A percentile compares a stretch with the other conserved stretches of the same genome.
phyloP scores from a whole-genome alignment of 2,113 vertebrate genomes.

The Bos indicus region DNA sequence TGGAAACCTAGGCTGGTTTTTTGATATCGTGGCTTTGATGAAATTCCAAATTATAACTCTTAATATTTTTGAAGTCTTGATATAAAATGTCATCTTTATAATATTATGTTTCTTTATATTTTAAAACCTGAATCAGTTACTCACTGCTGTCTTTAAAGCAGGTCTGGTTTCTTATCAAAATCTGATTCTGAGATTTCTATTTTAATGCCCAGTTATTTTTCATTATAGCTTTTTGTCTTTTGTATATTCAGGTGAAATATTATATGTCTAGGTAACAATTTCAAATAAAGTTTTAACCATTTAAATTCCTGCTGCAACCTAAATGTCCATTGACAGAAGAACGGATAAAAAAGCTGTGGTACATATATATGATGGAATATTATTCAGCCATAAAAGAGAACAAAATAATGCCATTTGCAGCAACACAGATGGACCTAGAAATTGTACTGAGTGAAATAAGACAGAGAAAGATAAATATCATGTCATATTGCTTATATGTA shows the following conservation, averaged over 20 bases:
- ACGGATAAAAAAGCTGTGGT: not conserved
- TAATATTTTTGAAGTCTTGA: not conserved
- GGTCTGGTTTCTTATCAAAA: not conserved
- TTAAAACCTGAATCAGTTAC: not conserved
- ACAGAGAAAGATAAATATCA: not conserved
- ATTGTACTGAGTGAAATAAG: not conserved
- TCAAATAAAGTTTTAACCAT: slow-evolving; percentile 12
- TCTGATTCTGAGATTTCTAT: not conserved
- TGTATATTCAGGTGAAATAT: not conserved
- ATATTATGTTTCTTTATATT: not conserved
- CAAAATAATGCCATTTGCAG: not conserved
- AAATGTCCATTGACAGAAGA: not conserved
- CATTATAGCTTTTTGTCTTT: not conserved
- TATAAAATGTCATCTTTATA: not conserved
- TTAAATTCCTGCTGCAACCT: not conserved
- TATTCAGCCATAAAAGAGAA: not conserved
- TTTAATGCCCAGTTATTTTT: not conserved
- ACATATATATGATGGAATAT: not conserved
- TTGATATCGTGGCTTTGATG: slow-evolving; percentile 2
- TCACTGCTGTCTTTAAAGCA: slow-evolving; percentile 21
- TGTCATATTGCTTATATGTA: not conserved
- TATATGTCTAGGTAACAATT: not conserved
- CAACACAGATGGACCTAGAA: not conserved
- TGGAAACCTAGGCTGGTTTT: not conserved
- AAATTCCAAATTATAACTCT: not conserved